Evolutionary conservation across 1,140 invertebrate genomes (phyloP).

Genomic region (Nylanderia fulva): DNA sequence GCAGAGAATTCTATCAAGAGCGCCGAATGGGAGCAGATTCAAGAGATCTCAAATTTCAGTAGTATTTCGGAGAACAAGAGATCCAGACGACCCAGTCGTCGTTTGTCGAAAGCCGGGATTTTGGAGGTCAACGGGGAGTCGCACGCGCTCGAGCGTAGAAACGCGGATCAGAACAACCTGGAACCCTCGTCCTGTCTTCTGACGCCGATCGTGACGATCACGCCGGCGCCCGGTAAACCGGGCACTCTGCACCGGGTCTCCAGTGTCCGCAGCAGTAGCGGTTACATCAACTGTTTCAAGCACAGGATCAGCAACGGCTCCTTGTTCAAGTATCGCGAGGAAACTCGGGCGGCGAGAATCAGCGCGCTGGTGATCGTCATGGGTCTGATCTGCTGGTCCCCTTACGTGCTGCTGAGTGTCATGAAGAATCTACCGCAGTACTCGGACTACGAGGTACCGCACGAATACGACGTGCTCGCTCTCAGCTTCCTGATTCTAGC

Average conservation of each 20-base stretch:
- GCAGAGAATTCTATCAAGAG: slow-evolving; percentile 14
- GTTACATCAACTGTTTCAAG: slow-evolving; percentile 90
- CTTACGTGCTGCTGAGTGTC: slow-evolving; percentile 88
- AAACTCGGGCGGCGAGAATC: slow-evolving; percentile 92
- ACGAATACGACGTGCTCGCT: slow-evolving; percentile 85
- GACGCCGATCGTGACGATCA: slow-evolving; percentile 83
- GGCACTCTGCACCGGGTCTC: slow-evolving; percentile 82
- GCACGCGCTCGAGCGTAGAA: background rate
- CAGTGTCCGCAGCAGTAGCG: slow-evolving; percentile 82
- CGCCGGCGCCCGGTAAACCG: slow-evolving; percentile 83
- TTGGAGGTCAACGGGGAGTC: slow-evolving; percentile 1
- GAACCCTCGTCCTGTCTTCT: slow-evolving; percentile 69
- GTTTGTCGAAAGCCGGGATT: slow-evolving; percentile 15
- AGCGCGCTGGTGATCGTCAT: slow-evolving; percentile 91
- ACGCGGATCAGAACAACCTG: slow-evolving; percentile 31
- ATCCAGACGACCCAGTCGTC: slow-evolving; percentile 10
- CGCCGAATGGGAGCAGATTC: background rate
- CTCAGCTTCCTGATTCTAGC: slow-evolving; percentile 89
- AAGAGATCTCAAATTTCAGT: background rate
- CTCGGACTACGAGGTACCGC: slow-evolving; percentile 80
- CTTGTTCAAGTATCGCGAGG: slow-evolving; percentile 93
- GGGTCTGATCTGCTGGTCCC: slow-evolving; percentile 90
- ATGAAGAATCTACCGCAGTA: slow-evolving; percentile 82
- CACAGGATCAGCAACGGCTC: slow-evolving; percentile 93
- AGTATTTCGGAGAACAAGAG: slow-evolving; percentile 1